These are phyloP conservation scores for Trachelus iudaicus DNA, from an alignment of 2,888 invertebrate genomes.

Conservation along the genomic window DNA sequence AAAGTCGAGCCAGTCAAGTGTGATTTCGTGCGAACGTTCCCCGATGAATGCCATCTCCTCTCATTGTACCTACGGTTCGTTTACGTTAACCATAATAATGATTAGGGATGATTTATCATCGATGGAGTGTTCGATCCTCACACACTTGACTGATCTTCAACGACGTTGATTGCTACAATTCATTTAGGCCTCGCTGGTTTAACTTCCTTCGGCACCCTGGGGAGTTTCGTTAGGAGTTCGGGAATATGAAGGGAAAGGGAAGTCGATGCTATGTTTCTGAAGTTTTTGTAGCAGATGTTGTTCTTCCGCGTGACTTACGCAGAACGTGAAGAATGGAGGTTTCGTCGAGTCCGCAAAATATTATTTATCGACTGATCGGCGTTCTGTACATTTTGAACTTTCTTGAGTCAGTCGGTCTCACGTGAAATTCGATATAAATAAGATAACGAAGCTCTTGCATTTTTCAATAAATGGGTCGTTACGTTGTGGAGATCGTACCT, in stretches of 20 bases:
- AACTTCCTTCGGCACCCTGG: neutral
- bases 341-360: neutral
- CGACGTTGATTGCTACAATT: constrained; percentile 4
- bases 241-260: neutral
- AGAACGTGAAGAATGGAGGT: constrained; percentile 31
- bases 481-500: neutral
- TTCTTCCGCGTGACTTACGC: neutral
- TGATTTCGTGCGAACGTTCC: neutral
- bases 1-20: neutral
- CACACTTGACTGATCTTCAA: neutral
- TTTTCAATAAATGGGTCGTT: neutral
- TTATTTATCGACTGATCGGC: neutral
- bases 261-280: neutral
- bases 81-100: neutral
- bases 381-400: neutral
- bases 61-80: neutral
- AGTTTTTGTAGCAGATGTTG: neutral
- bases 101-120: neutral
- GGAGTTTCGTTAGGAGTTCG: neutral
- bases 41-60: neutral
- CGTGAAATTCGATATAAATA: neutral
- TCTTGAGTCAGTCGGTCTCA: neutral
- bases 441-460: neutral
- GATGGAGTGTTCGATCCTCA: neutral
- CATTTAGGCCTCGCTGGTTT: neutral